phyloP scores from a whole-genome alignment of 2,113 vertebrate species.

The Castor canadensis region DNA sequence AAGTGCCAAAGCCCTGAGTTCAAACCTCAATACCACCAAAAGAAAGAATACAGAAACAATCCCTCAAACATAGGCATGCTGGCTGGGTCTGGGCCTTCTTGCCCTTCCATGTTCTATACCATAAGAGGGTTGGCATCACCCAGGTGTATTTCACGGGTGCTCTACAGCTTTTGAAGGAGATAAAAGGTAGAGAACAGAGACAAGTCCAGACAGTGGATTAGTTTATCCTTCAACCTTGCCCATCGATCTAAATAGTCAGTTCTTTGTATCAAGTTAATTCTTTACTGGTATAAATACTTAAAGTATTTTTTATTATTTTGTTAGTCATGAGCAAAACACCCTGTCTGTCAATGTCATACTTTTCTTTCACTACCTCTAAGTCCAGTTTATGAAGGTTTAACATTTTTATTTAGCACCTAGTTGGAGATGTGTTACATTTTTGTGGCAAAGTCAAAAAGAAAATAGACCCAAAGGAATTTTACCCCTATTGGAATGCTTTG shows the following conservation, averaged over 20 bases:
- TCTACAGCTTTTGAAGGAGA: background rate
- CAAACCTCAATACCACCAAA: no score
- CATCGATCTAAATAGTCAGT: background rate
- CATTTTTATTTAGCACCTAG: background rate
- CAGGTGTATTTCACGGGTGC: background rate
- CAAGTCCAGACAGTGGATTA: background rate
- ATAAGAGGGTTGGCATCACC: background rate
- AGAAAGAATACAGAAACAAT: no score
- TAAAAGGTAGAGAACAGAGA: background rate
- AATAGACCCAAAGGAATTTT: conserved; percentile 49
- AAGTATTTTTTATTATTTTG: background rate
- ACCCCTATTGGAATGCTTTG: conserved; percentile 1
- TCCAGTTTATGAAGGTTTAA: background rate
- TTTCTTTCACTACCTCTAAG: background rate
- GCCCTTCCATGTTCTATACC: background rate
- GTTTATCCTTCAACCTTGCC: background rate
- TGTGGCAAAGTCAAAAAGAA: conserved; percentile 36
- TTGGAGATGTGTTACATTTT: conserved; percentile 40
- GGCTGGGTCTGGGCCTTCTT: background rate
- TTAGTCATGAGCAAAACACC: background rate
- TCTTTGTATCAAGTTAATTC: background rate
- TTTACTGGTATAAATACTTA: background rate
- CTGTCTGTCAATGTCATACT: background rate
- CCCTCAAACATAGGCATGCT: background rate
- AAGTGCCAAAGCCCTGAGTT: no score